These are phyloP conservation scores for Dinothrombium tinctorium DNA, from an alignment of 1,140 invertebrate genomes.

Conservation along the genomic window DNA sequence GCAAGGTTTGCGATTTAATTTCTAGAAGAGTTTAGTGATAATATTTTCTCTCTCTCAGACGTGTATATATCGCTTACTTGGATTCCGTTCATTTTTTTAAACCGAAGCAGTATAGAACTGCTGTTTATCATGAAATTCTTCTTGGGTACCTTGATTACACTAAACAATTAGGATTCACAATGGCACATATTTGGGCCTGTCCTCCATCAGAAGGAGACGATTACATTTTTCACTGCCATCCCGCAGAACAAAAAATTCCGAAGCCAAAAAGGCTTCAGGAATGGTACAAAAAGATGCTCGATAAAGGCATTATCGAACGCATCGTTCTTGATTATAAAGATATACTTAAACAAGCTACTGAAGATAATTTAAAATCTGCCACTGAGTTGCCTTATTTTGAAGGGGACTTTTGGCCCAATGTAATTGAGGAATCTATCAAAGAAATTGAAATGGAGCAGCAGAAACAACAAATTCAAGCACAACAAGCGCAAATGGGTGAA, in stretches of 20 bases:
- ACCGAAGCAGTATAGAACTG: constrained; percentile 82
- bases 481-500: constrained; percentile 44
- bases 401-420: constrained; percentile 99
- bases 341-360: constrained; percentile 94
- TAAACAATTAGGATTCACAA: constrained; percentile 89
- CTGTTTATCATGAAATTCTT: constrained; percentile 97
- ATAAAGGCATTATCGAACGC: constrained; percentile 93
- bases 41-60: constrained; percentile 25
- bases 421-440: constrained; percentile 95
- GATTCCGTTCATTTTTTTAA: constrained; percentile 99
- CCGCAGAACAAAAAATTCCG: constrained; percentile 94
- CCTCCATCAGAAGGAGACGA: constrained; percentile 96
- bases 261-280: constrained; percentile 97
- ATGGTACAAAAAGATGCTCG: constrained; percentile 99
- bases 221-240: constrained; percentile 99
- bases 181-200: constrained; percentile 99
- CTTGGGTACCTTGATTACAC: constrained; percentile 97
- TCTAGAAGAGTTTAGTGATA: neutral
- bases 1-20: constrained; percentile 28
- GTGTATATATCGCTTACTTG: constrained; percentile 97
- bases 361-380: constrained; percentile 80
- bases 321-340: constrained; percentile 99
- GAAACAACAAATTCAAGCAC: constrained; percentile 57
- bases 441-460: constrained; percentile 34
- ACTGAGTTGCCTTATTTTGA: constrained; percentile 98